Evolutionary conservation across 2,113 vertebrate genomes (phyloP).

Genomic region (human): DNA sequence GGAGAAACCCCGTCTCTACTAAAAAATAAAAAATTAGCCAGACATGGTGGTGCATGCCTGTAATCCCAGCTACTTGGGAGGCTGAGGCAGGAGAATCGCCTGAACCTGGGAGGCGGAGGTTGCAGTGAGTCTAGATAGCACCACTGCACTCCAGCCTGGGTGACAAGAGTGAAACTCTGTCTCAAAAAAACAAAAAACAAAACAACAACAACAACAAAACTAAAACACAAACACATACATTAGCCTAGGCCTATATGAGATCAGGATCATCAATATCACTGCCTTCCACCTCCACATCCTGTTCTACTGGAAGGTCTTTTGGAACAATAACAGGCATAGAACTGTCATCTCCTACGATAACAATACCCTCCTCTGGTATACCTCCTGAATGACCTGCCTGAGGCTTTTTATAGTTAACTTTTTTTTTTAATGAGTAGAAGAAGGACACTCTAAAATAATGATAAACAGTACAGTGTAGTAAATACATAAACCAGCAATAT

Average conservation of each 20-base stretch:
- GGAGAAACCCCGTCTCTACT: too few species aligned
- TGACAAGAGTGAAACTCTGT: too few species aligned
- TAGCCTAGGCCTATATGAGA: background rate
- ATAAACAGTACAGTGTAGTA: background rate
- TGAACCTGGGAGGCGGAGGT: too few species aligned
- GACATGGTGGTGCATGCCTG: too few species aligned
- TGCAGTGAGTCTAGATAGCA: too few species aligned
- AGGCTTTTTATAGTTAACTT: background rate
- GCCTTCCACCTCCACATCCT: background rate
- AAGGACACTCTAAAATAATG: background rate
- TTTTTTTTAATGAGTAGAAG: background rate
- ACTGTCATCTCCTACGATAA: background rate
- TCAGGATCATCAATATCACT: background rate
- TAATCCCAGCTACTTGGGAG: too few species aligned
- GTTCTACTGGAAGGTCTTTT: background rate
- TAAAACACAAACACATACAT: background rate
- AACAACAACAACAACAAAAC: background rate
- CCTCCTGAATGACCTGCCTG: background rate
- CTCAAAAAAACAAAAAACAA: too few species aligned
- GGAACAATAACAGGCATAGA: background rate
- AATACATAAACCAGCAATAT: background rate
- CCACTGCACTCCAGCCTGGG: too few species aligned
- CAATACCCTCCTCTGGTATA: background rate
- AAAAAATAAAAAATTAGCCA: too few species aligned
- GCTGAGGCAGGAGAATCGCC: too few species aligned